These are phyloP conservation scores for Ailuropoda melanoleuca DNA, from an alignment of 2,113 vertebrate genomes.

Conservation along the genomic window DNA sequence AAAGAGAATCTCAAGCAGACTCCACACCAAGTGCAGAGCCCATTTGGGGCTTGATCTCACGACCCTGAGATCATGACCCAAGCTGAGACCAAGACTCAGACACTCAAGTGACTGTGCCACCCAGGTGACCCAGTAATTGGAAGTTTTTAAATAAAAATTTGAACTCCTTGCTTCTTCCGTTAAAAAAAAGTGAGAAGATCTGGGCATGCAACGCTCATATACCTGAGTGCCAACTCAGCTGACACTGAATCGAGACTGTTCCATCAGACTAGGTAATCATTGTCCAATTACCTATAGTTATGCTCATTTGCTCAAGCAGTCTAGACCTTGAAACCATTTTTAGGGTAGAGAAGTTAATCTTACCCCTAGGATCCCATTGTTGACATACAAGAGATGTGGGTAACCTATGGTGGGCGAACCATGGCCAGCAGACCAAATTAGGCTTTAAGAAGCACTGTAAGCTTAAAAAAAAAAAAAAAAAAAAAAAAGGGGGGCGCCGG, in stretches of 20 bases:
- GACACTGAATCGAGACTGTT: not conserved
- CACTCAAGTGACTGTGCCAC: not conserved
- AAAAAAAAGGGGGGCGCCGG: too few species aligned
- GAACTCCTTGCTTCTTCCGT: not conserved
- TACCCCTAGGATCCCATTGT: not conserved
- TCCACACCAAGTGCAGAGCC: not conserved
- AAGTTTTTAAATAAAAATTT: not conserved
- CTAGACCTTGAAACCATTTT: not conserved
- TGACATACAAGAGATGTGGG: not conserved
- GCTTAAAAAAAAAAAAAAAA: not conserved
- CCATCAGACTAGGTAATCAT: not conserved
- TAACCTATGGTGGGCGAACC: not conserved
- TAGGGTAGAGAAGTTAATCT: not conserved
- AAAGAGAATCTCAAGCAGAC: not conserved
- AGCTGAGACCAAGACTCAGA: not conserved
- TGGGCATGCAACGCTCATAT: not conserved
- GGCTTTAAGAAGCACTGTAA: not conserved
- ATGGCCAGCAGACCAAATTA: not conserved
- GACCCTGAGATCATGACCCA: not conserved
- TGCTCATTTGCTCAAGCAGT: not conserved
- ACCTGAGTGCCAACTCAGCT: not conserved
- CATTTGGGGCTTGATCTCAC: not conserved
- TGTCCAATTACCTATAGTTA: not conserved
- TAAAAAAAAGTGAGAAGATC: not conserved
- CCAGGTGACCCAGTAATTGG: not conserved